These are phyloP conservation scores for Chaenocephalus aceratus DNA, from an alignment of 2,113 vertebrate genomes.

Conservation along the genomic window DNA sequence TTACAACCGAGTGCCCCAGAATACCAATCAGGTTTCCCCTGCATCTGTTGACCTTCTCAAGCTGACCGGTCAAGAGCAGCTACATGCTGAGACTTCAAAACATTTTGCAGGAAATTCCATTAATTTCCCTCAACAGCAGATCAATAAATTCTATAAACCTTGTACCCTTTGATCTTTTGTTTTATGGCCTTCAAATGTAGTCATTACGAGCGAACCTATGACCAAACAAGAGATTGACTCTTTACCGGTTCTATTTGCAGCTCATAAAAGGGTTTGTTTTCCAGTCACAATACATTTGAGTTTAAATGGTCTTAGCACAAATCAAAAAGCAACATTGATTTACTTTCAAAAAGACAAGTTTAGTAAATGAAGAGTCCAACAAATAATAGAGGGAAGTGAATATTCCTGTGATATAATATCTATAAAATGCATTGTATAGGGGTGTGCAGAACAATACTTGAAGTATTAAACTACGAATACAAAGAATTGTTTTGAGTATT, in stretches of 20 bases:
- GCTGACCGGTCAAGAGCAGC: constrained; percentile 42
- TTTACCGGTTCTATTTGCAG: background rate
- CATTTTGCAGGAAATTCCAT: constrained; percentile 25
- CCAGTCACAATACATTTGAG: background rate
- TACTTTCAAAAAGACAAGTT: background rate
- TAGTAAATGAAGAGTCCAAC: background rate
- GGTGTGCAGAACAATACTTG: background rate
- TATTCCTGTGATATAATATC: background rate
- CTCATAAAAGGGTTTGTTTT: background rate
- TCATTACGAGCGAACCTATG: constrained; percentile 3
- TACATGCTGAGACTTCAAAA: constrained; percentile 42
- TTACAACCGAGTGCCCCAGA: constrained; percentile 51
- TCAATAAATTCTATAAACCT: constrained; percentile 29
- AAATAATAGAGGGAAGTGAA: background rate
- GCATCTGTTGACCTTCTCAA: constrained; percentile 50
- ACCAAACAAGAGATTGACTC: background rate
- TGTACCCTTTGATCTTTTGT: background rate
- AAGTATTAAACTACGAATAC: background rate
- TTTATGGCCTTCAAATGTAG: constrained; percentile 4
- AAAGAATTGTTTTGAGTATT: background rate
- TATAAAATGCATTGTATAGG: background rate
- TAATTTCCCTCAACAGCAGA: constrained; percentile 33
- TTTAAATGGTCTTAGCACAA: background rate
- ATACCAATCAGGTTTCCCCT: constrained; percentile 45
- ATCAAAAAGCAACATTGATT: background rate